Percentiles rank a stretch among this genome's conserved stretches.
These are phyloP conservation scores for Pseudorhiza aurosa DNA, from an alignment of 30 jellyfish, hydroid and myxozoan species.

Conservation along the genomic window DNA sequence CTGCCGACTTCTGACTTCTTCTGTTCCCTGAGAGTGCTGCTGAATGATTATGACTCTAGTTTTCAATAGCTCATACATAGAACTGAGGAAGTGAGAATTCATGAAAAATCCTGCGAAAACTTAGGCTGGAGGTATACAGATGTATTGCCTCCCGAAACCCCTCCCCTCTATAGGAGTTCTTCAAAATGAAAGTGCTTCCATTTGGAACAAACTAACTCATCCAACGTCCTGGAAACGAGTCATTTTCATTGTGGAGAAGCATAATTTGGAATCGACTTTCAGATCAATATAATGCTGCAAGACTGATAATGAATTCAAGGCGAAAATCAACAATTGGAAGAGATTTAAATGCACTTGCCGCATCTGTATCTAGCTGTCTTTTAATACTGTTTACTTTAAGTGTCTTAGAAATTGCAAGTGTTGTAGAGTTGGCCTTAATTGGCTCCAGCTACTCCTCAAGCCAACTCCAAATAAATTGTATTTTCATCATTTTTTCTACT, in stretches of 20 bases:
- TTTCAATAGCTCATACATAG: conserved; percentile 9
- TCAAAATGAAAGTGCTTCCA: background rate
- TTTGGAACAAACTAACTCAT: background rate
- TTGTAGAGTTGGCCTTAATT: background rate
- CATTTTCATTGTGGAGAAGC: conserved; percentile 2
- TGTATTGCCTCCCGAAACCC: background rate
- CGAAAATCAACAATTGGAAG: background rate
- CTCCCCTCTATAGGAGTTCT: conserved; percentile 5
- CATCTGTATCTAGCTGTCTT: background rate
- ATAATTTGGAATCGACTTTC: conserved; percentile 1
- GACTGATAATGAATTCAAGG: background rate
- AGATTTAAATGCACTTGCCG: background rate
- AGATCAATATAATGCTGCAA: background rate
- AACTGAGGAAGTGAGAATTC: conserved; percentile 16
- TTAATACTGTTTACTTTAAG: background rate
- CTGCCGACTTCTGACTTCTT: no score
- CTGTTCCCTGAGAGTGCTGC: conserved; percentile 47
- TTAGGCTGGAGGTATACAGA: conserved; percentile 15
- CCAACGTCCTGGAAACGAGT: conserved; percentile 18
- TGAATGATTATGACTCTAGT: conserved; percentile 6
- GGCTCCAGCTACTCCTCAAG: background rate
- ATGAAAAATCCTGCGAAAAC: background rate
- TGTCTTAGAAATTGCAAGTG: background rate
- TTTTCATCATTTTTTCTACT: background rate
- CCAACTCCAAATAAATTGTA: conserved; percentile 6